A percentile compares a stretch with the other conserved stretches of the same genome.
Conservation (phyloP, 2,888 invertebrate genomes). For the Caenorhabditis sp. region DNA sequence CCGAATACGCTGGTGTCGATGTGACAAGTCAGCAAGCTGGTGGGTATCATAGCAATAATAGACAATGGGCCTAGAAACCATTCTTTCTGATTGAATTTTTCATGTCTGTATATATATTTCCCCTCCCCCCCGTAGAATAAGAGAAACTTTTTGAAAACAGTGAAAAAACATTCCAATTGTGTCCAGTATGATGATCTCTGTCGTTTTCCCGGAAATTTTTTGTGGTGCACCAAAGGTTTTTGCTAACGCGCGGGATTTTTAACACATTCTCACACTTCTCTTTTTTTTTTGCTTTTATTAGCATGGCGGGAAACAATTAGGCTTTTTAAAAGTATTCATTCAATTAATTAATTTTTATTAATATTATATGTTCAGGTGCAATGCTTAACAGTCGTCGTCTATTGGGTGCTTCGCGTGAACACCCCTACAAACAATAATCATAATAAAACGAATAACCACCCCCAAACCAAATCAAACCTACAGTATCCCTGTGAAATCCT, state of each 20-base stretch:
- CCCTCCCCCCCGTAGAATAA: not conserved
- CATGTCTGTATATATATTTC: not conserved
- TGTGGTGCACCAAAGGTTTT: no score
- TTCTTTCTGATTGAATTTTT: not conserved
- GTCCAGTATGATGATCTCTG: no score
- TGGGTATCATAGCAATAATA: slow-evolving; percentile 38
- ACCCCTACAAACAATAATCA: slow-evolving; percentile 66
- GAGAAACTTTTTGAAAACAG: no score
- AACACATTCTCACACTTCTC: no score
- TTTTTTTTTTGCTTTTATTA: not conserved
- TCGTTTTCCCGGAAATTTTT: no score
- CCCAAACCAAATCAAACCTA: not conserved
- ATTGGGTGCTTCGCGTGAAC: slow-evolving; percentile 64
- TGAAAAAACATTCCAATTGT: no score
- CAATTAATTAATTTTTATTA: slow-evolving; percentile 6
- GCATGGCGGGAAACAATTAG: not conserved
- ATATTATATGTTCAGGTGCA: slow-evolving; percentile 58
- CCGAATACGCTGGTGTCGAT: slow-evolving; percentile 49
- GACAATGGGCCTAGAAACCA: slow-evolving; percentile 38
- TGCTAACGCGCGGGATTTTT: no score
- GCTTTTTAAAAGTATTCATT: no score
- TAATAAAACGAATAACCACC: slow-evolving; percentile 24
- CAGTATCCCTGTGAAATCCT: slow-evolving; percentile 4
- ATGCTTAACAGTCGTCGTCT: slow-evolving; percentile 68
- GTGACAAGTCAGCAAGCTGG: slow-evolving; percentile 41